These are phyloP conservation scores for Tangachromis dhanisi DNA, from an alignment of 2,113 vertebrate species.

Conservation along the genomic window DNA sequence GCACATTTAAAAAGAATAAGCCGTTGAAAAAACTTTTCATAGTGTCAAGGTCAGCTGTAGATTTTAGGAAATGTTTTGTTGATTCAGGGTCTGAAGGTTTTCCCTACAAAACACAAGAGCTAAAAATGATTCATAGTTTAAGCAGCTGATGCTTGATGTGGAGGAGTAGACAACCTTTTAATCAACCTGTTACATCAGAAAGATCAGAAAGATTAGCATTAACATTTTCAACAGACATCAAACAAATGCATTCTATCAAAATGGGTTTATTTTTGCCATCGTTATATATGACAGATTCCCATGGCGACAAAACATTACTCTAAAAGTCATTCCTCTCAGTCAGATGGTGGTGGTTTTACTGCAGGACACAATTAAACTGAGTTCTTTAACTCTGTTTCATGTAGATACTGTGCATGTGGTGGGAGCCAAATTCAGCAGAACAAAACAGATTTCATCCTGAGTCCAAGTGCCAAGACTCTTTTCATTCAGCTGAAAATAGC, in stretches of 20 bases:
- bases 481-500: conserved; percentile 73
- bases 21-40: not conserved
- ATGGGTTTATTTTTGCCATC: not conserved
- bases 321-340: not conserved
- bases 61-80: not conserved
- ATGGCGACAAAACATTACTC: not conserved
- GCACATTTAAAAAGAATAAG: not conserved
- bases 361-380: not conserved
- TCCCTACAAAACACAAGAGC: not conserved
- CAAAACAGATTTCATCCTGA: conserved; percentile 63
- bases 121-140: not conserved
- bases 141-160: not conserved
- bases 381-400: conserved; percentile 9
- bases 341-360: conserved; percentile 6
- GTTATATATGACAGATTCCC: not conserved
- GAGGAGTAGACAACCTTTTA: not conserved
- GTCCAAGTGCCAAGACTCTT: conserved; percentile 62
- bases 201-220: not conserved
- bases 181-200: conserved; percentile 6
- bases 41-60: not conserved
- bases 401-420: conserved; percentile 22
- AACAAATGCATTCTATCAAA: not conserved
- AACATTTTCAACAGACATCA: not conserved
- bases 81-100: not conserved
- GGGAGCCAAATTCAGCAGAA: conserved; percentile 49